Percentiles rank a stretch among this genome's conserved stretches.
phyloP scores from a whole-genome alignment of 2,113 vertebrate species.

The Pseudolaguvia tuberculata region DNA sequence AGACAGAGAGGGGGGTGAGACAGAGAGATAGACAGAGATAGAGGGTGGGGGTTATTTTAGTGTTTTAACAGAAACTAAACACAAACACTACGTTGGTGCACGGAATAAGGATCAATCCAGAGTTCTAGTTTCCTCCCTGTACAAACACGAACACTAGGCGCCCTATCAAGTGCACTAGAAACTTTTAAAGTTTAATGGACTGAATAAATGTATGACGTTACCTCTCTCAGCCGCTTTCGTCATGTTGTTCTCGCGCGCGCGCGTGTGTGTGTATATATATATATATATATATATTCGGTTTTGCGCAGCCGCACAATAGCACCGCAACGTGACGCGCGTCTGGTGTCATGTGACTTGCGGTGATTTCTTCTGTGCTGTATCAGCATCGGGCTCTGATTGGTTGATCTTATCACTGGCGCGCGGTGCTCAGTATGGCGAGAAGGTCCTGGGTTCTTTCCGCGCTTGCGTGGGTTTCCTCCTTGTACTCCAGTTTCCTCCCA shows the following conservation, averaged over 20 bases:
- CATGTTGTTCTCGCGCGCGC: conserved; percentile 41
- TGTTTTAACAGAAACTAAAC: too few species aligned
- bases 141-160: not conserved
- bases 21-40: too few species aligned
- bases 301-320: not conserved
- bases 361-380: conserved; percentile 13
- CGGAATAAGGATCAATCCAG: not conserved
- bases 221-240: conserved; percentile 58
- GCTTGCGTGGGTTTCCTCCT: too few species aligned
- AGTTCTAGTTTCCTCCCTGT: not conserved
- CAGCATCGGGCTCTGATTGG: not conserved
- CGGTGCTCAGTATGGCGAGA: too few species aligned
- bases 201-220: conserved; percentile 34
- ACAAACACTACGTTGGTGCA: too few species aligned
- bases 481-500: too few species aligned
- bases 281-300: not conserved
- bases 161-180: not conserved
- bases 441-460: too few species aligned
- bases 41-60: too few species aligned
- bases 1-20: too few species aligned
- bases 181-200: not conserved
- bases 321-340: not conserved
- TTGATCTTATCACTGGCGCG: too few species aligned
- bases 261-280: not conserved
- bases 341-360: conserved; percentile 21